Percentiles rank a stretch among this genome's conserved stretches.
Evolutionary conservation across 2,797 vertebrate species (phyloP).

Genomic region (Schizopygopsis malacanthus): DNA sequence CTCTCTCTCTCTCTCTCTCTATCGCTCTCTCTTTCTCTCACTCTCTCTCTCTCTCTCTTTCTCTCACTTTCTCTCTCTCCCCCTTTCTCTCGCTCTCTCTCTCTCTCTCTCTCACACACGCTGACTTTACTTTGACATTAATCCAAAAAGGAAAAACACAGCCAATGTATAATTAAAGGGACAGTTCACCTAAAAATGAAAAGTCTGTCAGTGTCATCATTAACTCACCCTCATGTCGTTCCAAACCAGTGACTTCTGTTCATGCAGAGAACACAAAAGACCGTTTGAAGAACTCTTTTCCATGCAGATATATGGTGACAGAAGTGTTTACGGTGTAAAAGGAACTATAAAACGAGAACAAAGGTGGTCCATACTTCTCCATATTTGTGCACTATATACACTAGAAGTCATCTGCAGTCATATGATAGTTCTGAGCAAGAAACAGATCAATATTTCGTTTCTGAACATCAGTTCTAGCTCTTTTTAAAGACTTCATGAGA

Average conservation of each 20-base stretch:
- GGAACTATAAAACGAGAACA: not conserved
- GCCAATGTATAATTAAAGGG: not conserved
- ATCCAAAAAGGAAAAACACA: conserved; percentile 5
- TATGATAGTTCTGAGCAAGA: not conserved
- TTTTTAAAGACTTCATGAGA: not conserved
- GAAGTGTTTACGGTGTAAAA: not conserved
- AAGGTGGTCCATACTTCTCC: not conserved
- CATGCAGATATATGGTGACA: not conserved
- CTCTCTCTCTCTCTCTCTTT: no score
- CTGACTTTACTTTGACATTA: conserved; percentile 13
- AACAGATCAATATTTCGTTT: not conserved
- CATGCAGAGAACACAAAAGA: not conserved
- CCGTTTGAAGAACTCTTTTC: not conserved
- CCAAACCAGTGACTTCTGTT: not conserved
- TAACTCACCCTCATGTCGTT: no score
- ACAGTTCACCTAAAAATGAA: not conserved
- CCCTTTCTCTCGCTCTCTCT: conserved; percentile 31
- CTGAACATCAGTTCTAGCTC: not conserved
- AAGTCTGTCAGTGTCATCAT: no score
- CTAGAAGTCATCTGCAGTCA: not conserved
- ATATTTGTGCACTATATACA: not conserved
- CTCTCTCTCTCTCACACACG: conserved; percentile 39
- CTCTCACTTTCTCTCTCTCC: no score
- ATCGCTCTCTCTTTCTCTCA: no score
- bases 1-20: no score